These are phyloP conservation scores for Numenius arquata DNA, from an alignment of 2,113 vertebrate genomes.

Conservation along the genomic window DNA sequence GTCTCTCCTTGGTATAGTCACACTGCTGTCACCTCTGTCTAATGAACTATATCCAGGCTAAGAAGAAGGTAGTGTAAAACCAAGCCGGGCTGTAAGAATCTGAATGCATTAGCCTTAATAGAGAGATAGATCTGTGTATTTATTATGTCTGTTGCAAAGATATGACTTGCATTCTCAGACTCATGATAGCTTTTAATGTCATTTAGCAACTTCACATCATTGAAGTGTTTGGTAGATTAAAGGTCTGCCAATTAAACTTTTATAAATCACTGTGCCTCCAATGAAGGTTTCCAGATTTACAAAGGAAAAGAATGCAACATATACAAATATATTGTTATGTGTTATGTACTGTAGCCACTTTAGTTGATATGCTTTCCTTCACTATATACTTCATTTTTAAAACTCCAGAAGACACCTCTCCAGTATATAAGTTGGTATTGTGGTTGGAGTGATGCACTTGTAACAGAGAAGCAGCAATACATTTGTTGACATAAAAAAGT, in stretches of 20 bases:
- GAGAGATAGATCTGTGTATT: neutral
- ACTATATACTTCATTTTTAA: neutral
- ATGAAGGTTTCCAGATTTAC: neutral
- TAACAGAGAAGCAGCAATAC: neutral
- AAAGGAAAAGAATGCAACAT: neutral
- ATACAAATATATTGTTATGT: neutral
- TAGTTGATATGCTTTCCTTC: neutral
- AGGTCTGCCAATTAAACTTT: neutral
- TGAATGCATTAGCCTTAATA: neutral
- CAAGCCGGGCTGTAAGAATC: neutral
- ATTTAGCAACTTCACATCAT: neutral
- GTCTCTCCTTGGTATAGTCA: neutral
- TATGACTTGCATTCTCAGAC: neutral
- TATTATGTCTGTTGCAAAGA: neutral
- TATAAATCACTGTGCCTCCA: neutral
- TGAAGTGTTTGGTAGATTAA: neutral
- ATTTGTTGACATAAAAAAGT: neutral
- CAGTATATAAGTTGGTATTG: neutral
- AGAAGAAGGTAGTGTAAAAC: neutral
- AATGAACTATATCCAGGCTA: neutral
- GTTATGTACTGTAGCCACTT: neutral
- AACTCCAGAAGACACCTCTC: neutral
- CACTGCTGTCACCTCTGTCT: neutral
- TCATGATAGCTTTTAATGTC: neutral
- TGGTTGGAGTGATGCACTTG: neutral